phyloP scores from a whole-genome alignment of 2,888 invertebrate genomes.

The Hermaeophaga mercurialis region DNA sequence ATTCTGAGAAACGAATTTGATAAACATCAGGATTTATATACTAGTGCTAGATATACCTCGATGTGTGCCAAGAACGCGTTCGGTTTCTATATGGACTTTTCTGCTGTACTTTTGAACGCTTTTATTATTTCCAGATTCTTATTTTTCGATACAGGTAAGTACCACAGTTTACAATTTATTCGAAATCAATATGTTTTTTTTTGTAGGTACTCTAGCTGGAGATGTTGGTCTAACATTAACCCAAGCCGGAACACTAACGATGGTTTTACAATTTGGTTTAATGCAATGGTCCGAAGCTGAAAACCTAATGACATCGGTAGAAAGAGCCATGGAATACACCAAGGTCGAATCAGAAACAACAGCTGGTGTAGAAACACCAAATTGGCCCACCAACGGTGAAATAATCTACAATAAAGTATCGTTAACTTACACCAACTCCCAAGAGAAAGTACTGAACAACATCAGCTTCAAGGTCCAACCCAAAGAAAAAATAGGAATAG shows the following conservation, averaged over 20 bases:
- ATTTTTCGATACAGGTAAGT: no score
- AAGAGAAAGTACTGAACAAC: conserved; percentile 70
- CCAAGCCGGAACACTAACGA: conserved; percentile 77
- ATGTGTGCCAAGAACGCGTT: conserved; percentile 46
- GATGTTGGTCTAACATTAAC: conserved; percentile 82
- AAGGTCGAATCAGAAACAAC: conserved; percentile 57
- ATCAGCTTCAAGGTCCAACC: conserved; percentile 70
- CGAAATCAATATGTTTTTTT: background rate
- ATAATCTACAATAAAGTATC: conserved; percentile 65
- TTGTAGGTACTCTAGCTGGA: conserved; percentile 36
- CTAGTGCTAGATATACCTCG: conserved; percentile 49
- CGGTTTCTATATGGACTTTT: conserved; percentile 47
- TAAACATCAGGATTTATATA: conserved; percentile 51
- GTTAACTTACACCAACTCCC: conserved; percentile 74
- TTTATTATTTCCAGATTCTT: conserved; percentile 36
- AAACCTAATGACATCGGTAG: conserved; percentile 88
- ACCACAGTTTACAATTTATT: background rate
- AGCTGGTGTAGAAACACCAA: conserved; percentile 59
- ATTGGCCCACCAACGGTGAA: conserved; percentile 67
- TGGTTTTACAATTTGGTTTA: conserved; percentile 66
- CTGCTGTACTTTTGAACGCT: conserved; percentile 40
- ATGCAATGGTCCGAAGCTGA: conserved; percentile 82
- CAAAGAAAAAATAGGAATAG: conserved; percentile 75
- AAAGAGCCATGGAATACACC: conserved; percentile 66
- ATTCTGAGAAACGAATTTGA: conserved; percentile 50